phyloP scores from a whole-genome alignment of 2,797 vertebrate species.

The Muscicapa comitata region DNA sequence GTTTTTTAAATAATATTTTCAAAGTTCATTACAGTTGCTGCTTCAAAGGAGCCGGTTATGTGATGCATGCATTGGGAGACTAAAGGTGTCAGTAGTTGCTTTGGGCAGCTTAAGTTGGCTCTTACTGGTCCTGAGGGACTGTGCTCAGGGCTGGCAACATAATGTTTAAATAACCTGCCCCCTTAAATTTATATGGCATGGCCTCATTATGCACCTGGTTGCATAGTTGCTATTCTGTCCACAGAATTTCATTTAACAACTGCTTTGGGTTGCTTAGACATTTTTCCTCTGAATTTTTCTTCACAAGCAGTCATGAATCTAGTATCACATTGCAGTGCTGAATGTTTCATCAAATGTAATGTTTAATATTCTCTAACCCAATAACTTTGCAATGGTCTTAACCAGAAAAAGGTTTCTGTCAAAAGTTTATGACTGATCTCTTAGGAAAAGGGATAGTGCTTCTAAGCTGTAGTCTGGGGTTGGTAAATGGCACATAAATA shows the following conservation, averaged over 20 bases:
- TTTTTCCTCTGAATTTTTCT: not conserved
- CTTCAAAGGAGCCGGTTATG: not conserved
- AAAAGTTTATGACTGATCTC: not conserved
- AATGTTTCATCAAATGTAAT: constrained; percentile 24
- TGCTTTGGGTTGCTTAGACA: not conserved
- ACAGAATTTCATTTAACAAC: not conserved
- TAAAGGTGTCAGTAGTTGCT: not conserved
- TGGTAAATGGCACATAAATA: not conserved
- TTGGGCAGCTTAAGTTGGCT: not conserved
- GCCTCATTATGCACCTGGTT: not conserved
- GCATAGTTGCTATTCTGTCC: not conserved
- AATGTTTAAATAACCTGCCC: not conserved
- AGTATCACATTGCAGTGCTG: not conserved
- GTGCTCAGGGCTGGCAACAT: not conserved
- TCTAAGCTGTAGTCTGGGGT: not conserved
- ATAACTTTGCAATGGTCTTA: not conserved
- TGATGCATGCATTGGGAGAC: not conserved
- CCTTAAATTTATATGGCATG: not conserved
- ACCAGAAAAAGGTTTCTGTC: not conserved
- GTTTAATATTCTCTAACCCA: not conserved
- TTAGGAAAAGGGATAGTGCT: not conserved
- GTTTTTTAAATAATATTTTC: constrained; percentile 53
- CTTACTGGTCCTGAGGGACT: not conserved
- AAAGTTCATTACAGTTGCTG: not conserved
- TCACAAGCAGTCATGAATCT: not conserved